Evolutionary conservation across 2,113 vertebrate genomes (phyloP).

Genomic region (Larimichthys polyactis): DNA sequence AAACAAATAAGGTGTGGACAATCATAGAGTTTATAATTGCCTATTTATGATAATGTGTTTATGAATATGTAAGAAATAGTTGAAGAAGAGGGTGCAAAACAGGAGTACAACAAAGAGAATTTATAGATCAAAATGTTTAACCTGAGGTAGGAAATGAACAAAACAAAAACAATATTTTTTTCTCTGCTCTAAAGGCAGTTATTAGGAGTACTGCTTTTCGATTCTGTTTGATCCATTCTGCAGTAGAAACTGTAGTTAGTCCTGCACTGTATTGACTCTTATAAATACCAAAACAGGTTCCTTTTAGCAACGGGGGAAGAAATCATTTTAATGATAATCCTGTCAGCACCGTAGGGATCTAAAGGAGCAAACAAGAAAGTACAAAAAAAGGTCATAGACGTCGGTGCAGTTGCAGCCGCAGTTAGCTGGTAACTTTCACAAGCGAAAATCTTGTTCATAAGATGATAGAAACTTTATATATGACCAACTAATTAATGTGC

Average conservation of each 20-base stretch:
- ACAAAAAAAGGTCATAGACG: not conserved
- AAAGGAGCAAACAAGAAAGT: constrained; percentile 17
- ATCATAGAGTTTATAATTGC: constrained; percentile 28
- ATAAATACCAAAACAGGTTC: constrained; percentile 42
- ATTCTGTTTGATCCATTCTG: constrained; percentile 65
- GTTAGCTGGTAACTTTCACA: not conserved
- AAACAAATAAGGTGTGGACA: constrained; percentile 50
- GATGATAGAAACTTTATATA: constrained; percentile 4
- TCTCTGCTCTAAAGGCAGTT: constrained; percentile 15
- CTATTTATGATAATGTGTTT: constrained; percentile 58
- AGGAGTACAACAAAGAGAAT: constrained; percentile 9
- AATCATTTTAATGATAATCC: constrained; percentile 37
- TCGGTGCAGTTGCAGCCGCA: not conserved
- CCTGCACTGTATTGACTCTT: constrained; percentile 20
- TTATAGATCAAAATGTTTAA: constrained; percentile 39
- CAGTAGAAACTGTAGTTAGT: constrained; percentile 22
- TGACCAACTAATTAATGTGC: not conserved
- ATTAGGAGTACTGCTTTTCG: constrained; percentile 54
- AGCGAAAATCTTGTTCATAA: not conserved
- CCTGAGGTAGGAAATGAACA: constrained; percentile 36
- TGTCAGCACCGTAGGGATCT: constrained; percentile 16
- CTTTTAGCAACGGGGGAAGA: constrained; percentile 1
- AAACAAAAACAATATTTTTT: constrained; percentile 59
- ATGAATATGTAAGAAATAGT: constrained; percentile 25
- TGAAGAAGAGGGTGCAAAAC: constrained; percentile 30